A percentile compares a stretch with the other conserved stretches of the same genome.
phyloP scores from a whole-genome alignment of 2,113 vertebrate genomes.

The Hippolais icterina region DNA sequence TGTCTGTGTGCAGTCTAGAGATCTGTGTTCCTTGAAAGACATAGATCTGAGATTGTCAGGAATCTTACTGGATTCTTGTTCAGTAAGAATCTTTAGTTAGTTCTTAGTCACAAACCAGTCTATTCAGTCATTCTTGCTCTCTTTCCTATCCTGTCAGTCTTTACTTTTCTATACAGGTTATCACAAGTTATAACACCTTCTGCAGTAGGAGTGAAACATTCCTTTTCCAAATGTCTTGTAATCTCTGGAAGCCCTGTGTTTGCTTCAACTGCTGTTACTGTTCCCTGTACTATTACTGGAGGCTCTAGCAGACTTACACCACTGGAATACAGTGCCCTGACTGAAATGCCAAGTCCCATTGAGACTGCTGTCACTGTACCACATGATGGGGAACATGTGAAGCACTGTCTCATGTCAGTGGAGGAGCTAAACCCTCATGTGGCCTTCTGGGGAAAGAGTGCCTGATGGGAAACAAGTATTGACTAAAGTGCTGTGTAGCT shows the following conservation, averaged over 20 bases:
- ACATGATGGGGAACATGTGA: neutral
- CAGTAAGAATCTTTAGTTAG: neutral
- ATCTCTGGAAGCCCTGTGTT: neutral
- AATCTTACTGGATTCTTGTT: neutral
- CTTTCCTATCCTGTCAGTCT: neutral
- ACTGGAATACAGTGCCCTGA: neutral
- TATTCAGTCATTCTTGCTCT: neutral
- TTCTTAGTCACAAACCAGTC: neutral
- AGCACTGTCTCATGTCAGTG: neutral
- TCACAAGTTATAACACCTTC: neutral
- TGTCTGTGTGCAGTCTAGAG: neutral
- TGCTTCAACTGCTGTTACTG: neutral
- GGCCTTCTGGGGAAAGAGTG: neutral
- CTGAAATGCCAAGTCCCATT: neutral
- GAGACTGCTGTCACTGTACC: neutral
- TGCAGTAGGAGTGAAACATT: neutral
- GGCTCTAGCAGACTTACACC: neutral
- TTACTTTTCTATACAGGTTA: neutral
- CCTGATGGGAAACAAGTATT: neutral
- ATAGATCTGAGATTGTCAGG: neutral
- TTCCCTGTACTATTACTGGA: neutral
- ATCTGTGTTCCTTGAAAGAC: neutral
- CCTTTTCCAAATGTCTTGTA: neutral
- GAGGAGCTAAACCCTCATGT: neutral
- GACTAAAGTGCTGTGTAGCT: neutral